Conservation (phyloP, 35 echinoderm and acorn worm genomes). For the Heliocidaris tuberculata region DNA sequence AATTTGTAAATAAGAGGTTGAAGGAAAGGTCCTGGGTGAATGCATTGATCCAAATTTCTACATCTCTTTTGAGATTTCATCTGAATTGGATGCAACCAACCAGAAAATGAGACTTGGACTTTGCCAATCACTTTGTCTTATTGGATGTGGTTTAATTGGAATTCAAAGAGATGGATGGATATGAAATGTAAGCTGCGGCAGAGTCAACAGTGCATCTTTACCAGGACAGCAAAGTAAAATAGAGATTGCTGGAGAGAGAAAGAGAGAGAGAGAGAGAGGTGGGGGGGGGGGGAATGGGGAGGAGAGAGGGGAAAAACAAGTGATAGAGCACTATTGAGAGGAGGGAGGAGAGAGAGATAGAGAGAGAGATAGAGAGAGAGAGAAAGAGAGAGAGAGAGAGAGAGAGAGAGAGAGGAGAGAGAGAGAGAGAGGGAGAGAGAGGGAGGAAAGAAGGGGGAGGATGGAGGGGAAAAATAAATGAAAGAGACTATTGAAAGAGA, state of each 20-base stretch:
- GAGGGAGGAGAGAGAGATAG: too few relatives aligned
- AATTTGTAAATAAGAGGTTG: not conserved
- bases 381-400: too few relatives aligned
- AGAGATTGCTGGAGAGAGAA: not conserved
- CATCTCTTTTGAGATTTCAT: not conserved
- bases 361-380: too few relatives aligned
- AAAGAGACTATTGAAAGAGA: too few relatives aligned
- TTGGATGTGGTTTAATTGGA: not conserved
- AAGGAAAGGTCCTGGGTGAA: not conserved
- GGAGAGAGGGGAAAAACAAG: too few relatives aligned
- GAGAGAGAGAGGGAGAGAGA: too few relatives aligned
- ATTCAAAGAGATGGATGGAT: not conserved
- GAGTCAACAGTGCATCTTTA: not conserved
- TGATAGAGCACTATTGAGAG: too few relatives aligned
- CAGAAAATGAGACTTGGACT: not conserved
- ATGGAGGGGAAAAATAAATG: too few relatives aligned
- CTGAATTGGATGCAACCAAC: not conserved
- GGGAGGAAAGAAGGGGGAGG: too few relatives aligned
- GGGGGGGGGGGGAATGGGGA: not conserved
- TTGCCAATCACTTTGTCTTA: not conserved
- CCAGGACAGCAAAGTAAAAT: too few relatives aligned
- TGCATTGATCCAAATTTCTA: constrained; percentile 1
- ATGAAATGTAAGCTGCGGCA: not conserved
- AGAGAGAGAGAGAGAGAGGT: not conserved
- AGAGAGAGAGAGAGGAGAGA: too few relatives aligned